A percentile compares a stretch with the other conserved stretches of the same genome.
Evolutionary conservation across 1,140 invertebrate species (phyloP).

Genomic region (Ceratina japonica): DNA sequence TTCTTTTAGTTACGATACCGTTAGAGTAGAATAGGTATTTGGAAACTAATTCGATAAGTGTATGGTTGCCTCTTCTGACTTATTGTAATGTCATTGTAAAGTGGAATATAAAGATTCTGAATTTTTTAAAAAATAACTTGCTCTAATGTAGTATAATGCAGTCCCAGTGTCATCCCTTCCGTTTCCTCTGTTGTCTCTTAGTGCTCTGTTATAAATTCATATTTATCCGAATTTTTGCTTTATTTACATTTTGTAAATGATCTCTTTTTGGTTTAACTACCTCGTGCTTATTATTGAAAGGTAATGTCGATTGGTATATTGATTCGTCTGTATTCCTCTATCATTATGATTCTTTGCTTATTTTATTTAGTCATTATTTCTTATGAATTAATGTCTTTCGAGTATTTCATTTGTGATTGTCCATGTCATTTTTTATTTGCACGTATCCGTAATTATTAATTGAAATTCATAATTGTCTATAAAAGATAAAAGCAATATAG

Average conservation of each 20-base stretch:
- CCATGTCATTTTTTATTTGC: background rate
- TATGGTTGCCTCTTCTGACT: background rate
- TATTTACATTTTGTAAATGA: background rate
- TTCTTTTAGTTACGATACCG: conserved; percentile 10
- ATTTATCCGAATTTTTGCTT: conserved; percentile 27
- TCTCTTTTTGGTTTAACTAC: background rate
- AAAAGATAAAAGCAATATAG: background rate
- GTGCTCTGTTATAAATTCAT: conserved; percentile 52
- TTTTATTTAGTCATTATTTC: conserved; percentile 53
- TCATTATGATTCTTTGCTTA: conserved; percentile 66
- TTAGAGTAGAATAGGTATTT: conserved; percentile 39
- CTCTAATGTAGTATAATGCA: conserved; percentile 69
- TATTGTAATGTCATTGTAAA: conserved; percentile 22
- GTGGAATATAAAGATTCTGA: background rate
- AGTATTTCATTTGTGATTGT: background rate
- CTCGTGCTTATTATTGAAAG: background rate
- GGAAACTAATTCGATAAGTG: conserved; percentile 17
- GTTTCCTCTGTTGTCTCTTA: conserved; percentile 38
- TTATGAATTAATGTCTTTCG: conserved; percentile 28
- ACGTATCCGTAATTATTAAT: conserved; percentile 1
- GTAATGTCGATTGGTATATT: conserved; percentile 30
- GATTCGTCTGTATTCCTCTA: conserved; percentile 53
- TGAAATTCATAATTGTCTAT: background rate
- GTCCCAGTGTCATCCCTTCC: conserved; percentile 62
- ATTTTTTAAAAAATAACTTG: conserved; percentile 43